phyloP scores from a whole-genome alignment of 2,888 invertebrate species.

The Lepidochitona cinerea region DNA sequence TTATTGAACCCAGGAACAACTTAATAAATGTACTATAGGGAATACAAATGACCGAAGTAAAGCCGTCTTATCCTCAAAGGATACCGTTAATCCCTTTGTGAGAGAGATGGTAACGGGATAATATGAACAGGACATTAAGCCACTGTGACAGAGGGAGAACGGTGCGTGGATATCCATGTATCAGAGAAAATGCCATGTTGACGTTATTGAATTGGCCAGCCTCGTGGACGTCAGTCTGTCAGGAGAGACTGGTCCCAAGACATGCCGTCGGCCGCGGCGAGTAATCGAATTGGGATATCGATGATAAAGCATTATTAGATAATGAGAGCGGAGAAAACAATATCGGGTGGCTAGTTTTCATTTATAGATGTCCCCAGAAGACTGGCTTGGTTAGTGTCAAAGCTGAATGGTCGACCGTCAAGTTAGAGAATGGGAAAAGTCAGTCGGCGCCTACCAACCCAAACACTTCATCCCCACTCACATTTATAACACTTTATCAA shows the following conservation, averaged over 20 bases:
- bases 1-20: too few relatives aligned
- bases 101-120: background rate
- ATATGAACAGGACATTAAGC: background rate
- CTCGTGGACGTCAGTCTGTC: background rate
- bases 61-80: too few relatives aligned
- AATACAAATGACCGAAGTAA: too few relatives aligned
- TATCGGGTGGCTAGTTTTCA: constrained; percentile 2
- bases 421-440: background rate
- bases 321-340: constrained; percentile 3
- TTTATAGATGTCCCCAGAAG: constrained; percentile 1
- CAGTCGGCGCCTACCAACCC: background rate
- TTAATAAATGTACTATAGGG: too few relatives aligned
- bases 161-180: background rate
- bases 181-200: background rate
- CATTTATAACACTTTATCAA: background rate
- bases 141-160: background rate
- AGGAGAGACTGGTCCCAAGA: too few relatives aligned
- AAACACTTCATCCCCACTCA: background rate
- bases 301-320: constrained; percentile 8
- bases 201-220: background rate
- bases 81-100: background rate
- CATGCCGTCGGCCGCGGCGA: background rate
- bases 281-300: constrained; percentile 3
- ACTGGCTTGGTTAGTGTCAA: constrained; percentile 6
- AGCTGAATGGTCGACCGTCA: too few relatives aligned